A percentile compares a stretch with the other conserved stretches of the same genome.
Evolutionary conservation across 2,113 vertebrate species (phyloP).

Genomic region (Sebastes schlegelii): DNA sequence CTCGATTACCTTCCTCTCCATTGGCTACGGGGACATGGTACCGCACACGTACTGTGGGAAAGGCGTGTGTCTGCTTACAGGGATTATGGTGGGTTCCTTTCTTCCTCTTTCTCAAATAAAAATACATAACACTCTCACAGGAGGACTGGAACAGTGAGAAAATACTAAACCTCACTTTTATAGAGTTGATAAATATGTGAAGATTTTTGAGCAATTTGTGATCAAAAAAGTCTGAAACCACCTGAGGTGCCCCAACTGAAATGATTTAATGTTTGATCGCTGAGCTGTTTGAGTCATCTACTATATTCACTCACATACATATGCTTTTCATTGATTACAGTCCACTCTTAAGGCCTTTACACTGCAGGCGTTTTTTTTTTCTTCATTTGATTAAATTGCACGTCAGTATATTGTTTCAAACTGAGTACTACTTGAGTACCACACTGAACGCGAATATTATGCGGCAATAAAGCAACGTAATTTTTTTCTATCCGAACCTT

Average conservation of each 20-base stretch:
- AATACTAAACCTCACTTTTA: constrained; percentile 6
- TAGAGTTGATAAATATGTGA: background rate
- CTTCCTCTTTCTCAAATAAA: background rate
- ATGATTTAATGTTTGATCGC: background rate
- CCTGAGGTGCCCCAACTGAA: background rate
- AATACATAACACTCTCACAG: background rate
- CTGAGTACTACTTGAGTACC: no score
- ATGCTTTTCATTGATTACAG: no score
- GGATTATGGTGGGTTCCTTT: constrained; percentile 91
- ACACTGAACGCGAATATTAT: no score
- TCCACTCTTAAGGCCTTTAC: no score
- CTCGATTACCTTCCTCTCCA: constrained; percentile 98
- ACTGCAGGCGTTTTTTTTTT: no score
- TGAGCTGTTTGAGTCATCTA: no score
- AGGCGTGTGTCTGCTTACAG: constrained; percentile 96
- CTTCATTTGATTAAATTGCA: no score
- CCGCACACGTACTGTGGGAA: constrained; percentile 98
- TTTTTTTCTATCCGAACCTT: no score
- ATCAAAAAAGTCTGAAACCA: background rate
- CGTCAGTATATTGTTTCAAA: no score
- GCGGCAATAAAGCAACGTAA: no score
- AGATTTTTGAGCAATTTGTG: background rate
- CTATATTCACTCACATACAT: no score
- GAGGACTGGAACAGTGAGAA: constrained; percentile 18
- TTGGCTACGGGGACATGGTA: constrained; percentile 98